These are phyloP conservation scores for Acrocephalus arundinaceus DNA, from an alignment of 2,113 vertebrate species.

Conservation along the genomic window DNA sequence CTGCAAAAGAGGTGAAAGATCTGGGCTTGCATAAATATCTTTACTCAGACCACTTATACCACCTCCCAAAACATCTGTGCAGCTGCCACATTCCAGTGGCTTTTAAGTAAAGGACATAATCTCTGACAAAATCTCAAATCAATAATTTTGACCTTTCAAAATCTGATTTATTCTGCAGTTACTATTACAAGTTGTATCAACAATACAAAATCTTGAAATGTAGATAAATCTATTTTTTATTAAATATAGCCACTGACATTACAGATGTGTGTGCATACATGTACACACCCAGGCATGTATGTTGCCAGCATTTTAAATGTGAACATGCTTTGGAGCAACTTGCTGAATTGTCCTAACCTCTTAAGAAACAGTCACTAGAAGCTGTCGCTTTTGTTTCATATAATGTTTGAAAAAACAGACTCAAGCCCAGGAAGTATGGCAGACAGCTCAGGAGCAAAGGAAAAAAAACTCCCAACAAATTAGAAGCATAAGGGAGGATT, in stretches of 20 bases:
- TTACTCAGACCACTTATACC: not conserved
- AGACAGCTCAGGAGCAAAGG: conserved; percentile 52
- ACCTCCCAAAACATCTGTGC: not conserved
- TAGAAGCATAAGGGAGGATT: conserved; percentile 54
- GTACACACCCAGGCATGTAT: not conserved
- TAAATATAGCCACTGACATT: not conserved
- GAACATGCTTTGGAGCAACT: not conserved
- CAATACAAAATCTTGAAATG: not conserved
- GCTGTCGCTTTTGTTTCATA: not conserved
- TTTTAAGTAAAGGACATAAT: not conserved
- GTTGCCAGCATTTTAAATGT: not conserved
- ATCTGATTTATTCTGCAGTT: not conserved
- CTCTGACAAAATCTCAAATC: not conserved
- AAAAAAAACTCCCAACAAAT: conserved; percentile 44
- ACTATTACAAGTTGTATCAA: not conserved
- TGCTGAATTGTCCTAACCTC: not conserved
- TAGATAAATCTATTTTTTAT: not conserved
- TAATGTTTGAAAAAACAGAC: conserved; percentile 39
- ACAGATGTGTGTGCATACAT: no score
- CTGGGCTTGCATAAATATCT: not conserved
- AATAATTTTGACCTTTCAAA: not conserved
- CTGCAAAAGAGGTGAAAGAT: not conserved
- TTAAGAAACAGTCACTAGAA: conserved; percentile 10
- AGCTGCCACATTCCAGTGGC: not conserved
- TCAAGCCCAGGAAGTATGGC: conserved; percentile 53